Evolutionary conservation across 2,797 vertebrate species (phyloP).

Genomic region (Gymnodraco acuticeps): DNA sequence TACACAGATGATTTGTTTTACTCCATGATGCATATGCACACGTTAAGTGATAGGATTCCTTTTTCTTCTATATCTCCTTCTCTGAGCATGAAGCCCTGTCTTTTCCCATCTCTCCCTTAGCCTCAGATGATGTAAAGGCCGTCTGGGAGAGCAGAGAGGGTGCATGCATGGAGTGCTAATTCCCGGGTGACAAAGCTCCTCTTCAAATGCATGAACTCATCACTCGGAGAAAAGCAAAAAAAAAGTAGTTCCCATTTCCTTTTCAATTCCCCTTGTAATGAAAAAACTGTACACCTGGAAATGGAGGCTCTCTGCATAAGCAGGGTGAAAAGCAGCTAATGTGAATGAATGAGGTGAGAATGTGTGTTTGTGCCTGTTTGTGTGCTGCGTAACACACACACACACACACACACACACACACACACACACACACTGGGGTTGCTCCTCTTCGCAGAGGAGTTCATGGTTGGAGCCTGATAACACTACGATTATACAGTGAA

Average conservation of each 20-base stretch:
- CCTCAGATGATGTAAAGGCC: constrained; percentile 75
- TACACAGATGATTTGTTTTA: constrained; percentile 13
- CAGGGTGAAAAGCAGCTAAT: constrained; percentile 74
- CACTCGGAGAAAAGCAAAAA: constrained; percentile 69
- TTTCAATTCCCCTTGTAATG: constrained; percentile 85
- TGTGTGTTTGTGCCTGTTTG: constrained; percentile 56
- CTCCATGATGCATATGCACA: constrained; percentile 3
- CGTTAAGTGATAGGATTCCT: constrained; percentile 35
- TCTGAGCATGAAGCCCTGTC: constrained; percentile 26
- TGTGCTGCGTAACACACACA: constrained; percentile 1
- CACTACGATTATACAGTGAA: constrained; percentile 42
- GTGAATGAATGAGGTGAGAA: constrained; percentile 67
- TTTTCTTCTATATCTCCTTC: constrained; percentile 17
- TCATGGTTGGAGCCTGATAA: constrained; percentile 58
- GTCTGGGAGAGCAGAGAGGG: constrained; percentile 68
- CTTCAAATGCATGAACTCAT: constrained; percentile 87
- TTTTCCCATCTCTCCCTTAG: constrained; percentile 39
- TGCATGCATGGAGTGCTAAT: constrained; percentile 84
- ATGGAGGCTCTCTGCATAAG: constrained; percentile 80
- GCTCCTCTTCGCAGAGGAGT: constrained; percentile 53
- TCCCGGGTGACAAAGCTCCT: constrained; percentile 84
- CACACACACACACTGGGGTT: neutral
- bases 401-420: neutral
- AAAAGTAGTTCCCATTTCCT: constrained; percentile 74
- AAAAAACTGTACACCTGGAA: constrained; percentile 83